Evolutionary conservation across 2,113 vertebrate species (phyloP).

Genomic region (Procavia capensis): DNA sequence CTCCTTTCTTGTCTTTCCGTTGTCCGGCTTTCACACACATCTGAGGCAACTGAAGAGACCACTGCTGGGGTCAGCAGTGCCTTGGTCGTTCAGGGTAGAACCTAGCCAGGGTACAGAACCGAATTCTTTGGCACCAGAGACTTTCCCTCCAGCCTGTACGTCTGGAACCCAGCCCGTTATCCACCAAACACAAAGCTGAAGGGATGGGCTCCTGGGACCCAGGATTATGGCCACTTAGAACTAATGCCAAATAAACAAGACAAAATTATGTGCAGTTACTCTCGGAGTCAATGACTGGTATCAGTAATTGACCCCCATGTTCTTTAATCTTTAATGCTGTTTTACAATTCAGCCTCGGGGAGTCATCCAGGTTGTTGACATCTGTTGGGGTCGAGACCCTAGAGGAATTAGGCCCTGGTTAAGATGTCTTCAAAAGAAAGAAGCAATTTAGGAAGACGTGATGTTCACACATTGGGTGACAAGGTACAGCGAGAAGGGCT

Average conservation of each 20-base stretch:
- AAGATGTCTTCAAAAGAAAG: constrained; percentile 83
- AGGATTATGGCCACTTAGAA: constrained; percentile 84
- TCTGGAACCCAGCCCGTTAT: not conserved
- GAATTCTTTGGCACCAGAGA: not conserved
- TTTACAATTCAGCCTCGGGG: constrained; percentile 86
- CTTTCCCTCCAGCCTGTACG: not conserved
- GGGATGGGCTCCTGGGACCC: constrained; percentile 68
- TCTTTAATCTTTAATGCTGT: constrained; percentile 87
- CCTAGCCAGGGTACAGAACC: rapidly evolving
- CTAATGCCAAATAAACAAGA: constrained; percentile 86
- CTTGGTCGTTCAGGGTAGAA: not conserved
- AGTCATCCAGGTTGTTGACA: constrained; percentile 83
- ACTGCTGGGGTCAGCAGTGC: not conserved
- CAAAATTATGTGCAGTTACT: constrained; percentile 86
- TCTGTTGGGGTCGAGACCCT: constrained; percentile 83
- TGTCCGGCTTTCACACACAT: not conserved
- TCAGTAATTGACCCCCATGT: constrained; percentile 86
- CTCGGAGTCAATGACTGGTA: constrained; percentile 83
- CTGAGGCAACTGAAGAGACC: not conserved
- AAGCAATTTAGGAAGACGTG: constrained; percentile 76
- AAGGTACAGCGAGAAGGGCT: not conserved
- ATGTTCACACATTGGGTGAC: constrained; percentile 51
- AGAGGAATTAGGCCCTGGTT: constrained; percentile 83
- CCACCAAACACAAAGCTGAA: constrained; percentile 73
- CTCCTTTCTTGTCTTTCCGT: not conserved